A percentile compares a stretch with the other conserved stretches of the same genome.
phyloP scores from a whole-genome alignment of 2,797 vertebrate genomes.

The Acrossocheilus fasciatus region DNA sequence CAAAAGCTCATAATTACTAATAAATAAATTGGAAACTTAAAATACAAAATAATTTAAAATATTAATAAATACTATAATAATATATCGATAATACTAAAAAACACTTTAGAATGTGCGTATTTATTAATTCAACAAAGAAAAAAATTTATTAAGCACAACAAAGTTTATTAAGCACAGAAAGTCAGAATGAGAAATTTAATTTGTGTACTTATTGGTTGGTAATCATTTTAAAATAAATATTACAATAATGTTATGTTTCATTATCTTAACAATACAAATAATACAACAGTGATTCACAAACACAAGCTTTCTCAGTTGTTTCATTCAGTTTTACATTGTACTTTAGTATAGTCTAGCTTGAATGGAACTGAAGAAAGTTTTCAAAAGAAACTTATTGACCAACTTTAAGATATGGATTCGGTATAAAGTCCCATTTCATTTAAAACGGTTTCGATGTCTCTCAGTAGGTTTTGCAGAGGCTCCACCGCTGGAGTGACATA shows the following conservation, averaged over 20 bases:
- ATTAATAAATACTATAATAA: not conserved
- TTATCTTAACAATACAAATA: not conserved
- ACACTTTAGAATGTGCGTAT: not conserved
- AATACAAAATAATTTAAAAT: not conserved
- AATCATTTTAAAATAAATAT: not conserved
- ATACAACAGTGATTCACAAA: not conserved
- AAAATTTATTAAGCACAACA: not conserved
- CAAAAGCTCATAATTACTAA: not conserved
- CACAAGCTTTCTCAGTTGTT: not conserved
- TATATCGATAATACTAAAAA: not conserved
- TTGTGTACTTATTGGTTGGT: not conserved
- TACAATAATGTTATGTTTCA: not conserved
- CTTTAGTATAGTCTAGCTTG: not conserved
- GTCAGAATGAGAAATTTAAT: not conserved
- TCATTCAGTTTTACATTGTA: not conserved
- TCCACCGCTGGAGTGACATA: slow-evolving; percentile 81
- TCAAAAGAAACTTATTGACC: not conserved
- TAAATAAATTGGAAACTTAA: not conserved
- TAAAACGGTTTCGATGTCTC: slow-evolving; percentile 78
- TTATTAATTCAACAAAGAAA: not conserved
- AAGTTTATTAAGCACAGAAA: slow-evolving; percentile 8
- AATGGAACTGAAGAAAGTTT: not conserved
- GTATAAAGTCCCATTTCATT: slow-evolving; percentile 66
- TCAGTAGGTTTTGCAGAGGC: slow-evolving; percentile 80
- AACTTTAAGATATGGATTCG: slow-evolving; percentile 30